Evolutionary conservation across 53 echinoderm and acorn worm genomes (phyloP), one percentile per base, ranked within the genome.

Genomic region (Paracentrotus lividus): DNA sequence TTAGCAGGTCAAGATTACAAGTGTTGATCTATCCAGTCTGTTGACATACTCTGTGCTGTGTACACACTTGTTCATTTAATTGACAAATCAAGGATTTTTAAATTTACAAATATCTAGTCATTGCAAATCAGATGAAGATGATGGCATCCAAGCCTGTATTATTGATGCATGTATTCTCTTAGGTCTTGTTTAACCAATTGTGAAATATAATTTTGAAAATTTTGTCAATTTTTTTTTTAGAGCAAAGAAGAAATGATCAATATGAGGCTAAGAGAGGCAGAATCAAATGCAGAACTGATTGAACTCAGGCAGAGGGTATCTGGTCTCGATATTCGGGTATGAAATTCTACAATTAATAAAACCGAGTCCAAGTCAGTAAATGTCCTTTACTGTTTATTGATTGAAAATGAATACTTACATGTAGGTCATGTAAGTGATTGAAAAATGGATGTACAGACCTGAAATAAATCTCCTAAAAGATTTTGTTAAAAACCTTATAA

Each of bases 181-280:
- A 8, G 51, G 6, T 51, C 12, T 51, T 51, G 51, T 51, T 51
- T n/a, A n/a, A n/a, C n/a, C n/a, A n/a, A 51, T 51, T 51, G 6
- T 51, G 51, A 6, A 51, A 12, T 8, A 12, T 12, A 51, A 3
- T 52, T 52, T 52, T 52, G 52, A n/a, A n/a, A n/a, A n/a, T 52
- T 49, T 49, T 77, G 77, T 77, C 43, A n/a, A n/a, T 77, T 77
- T 18, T 77, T 52, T 53, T 85, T 85, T 18, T 55, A 98, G 98
- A 94, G 95, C 76, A 94, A 97, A 89, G 99, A 99, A 89, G 99
- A 99, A 61, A 93, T 96, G 95, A 95, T 96, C 24, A 93, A 95
- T 32, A 77, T 96, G 24, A 93, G 97, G 77, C 88, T 99, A 93
- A 76, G 96, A 34, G 99, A 99, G 68, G 95, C 97, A 1, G 99